Base-by-base conservation (phyloP, 2,797 vertebrate genomes). In the Leucoraja ocellata region DNA sequence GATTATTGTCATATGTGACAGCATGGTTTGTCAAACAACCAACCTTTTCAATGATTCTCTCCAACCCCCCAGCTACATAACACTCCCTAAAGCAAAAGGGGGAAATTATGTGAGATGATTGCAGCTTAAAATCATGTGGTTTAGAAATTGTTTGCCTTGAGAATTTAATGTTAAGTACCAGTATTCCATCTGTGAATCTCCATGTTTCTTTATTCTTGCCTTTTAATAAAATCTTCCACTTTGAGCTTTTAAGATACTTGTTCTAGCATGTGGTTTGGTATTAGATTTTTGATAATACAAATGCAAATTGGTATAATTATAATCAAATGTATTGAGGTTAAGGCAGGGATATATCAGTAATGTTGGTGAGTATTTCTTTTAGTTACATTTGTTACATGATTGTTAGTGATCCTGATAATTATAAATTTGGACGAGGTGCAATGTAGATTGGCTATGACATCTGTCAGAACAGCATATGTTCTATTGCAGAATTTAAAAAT, bases 321-420 rank as follows among this genome's bases (percentile, higher is more conserved):
- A 23, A 28, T 68, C 63, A 68, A 65, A 86, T 21, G 65, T 65
- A 36, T 32, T 63, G n/a, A 36, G 5, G 39, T 68, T 32, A 88
- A 0, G 36, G 28, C 8, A 88, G 23, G 36, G n/a, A 10, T 88
- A 65, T 36, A 68, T 68, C 84, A 88, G 84, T n/a, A 36, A 88
- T 36, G 10, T 65, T 6, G n/a, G 11, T 32, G 13, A 14, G 46
- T 7, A n/a, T 1, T 65, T 18, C 16, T 32, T 32, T 88, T 88
- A 32, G n/a, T 86, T n/a, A 32, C 63, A 28, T 65, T 65, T 88
- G 16, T 65, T 5, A 16, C 13, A 14, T 21, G 46, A 84, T 63
- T 88, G n/a, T 88, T 88, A 36, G 16, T 74, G 78, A 88, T 88
- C 28, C 84, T 88, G n/a, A 32, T 88, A 88, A 88, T 36, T 36